Evolutionary conservation across 2,113 vertebrate genomes (phyloP).

Genomic region (Phyllostomus hastatus): DNA sequence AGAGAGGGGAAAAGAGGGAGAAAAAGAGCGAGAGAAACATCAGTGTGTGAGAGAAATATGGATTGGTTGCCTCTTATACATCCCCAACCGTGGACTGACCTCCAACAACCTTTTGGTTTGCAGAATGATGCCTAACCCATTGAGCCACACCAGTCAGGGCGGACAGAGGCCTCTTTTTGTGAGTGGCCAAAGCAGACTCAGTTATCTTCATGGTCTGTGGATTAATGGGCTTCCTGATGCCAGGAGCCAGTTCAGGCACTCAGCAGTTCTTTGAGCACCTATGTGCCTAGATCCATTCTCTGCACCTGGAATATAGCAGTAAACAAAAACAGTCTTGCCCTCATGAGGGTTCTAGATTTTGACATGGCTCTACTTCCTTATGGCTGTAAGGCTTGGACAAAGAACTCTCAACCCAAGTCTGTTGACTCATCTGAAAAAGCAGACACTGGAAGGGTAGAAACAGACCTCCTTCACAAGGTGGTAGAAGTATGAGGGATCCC

Average conservation of each 20-base stretch:
- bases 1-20: too few species aligned
- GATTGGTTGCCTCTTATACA: too few species aligned
- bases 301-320: neutral
- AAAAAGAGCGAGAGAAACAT: too few species aligned
- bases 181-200: neutral
- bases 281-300: too few species aligned
- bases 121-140: too few species aligned
- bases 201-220: neutral
- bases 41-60: too few species aligned
- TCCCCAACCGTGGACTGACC: too few species aligned
- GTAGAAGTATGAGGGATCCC: neutral
- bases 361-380: neutral
- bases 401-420: neutral
- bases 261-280: neutral
- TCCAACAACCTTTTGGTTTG: too few species aligned
- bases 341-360: neutral
- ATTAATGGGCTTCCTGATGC: neutral
- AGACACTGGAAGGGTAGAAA: neutral
- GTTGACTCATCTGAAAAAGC: neutral
- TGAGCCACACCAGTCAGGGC: too few species aligned
- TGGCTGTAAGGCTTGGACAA: neutral
- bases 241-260: neutral
- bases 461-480: neutral
- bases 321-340: too few species aligned
- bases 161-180: neutral